Percentiles rank a stretch among this genome's conserved stretches.
Conservation (phyloP, 2,797 vertebrate species). For the Chiropotes sagulatus region DNA sequence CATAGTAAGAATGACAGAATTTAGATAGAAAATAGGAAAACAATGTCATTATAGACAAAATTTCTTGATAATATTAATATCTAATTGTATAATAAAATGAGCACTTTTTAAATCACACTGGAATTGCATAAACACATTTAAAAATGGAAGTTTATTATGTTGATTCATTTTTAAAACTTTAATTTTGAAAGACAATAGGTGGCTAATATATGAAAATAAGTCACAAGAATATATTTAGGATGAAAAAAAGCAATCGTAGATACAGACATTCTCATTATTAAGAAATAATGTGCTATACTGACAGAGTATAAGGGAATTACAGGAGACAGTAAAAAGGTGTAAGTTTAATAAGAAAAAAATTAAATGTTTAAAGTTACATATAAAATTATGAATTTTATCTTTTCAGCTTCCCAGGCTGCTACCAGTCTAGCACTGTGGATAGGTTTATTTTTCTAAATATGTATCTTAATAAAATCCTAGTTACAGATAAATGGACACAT, state of each 20-base stretch:
- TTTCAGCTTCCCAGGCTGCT: neutral
- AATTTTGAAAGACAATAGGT: neutral
- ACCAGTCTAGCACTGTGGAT: neutral
- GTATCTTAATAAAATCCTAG: neutral
- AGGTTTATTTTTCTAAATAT: neutral
- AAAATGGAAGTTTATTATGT: neutral
- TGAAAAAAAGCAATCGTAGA: neutral
- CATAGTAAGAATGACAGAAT: neutral
- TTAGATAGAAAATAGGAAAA: neutral
- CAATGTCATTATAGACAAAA: neutral
- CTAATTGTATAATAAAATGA: neutral
- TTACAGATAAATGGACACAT: neutral
- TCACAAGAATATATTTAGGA: neutral
- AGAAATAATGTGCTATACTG: neutral
- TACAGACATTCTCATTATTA: neutral
- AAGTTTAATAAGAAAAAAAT: neutral
- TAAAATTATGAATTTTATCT: neutral
- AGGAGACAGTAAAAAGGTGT: neutral
- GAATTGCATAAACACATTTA: neutral
- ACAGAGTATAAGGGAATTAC: neutral
- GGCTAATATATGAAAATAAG: neutral
- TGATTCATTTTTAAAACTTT: neutral
- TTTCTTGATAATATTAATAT: neutral
- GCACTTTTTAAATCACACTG: neutral
- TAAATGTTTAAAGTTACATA: neutral